These are phyloP conservation scores for Myocastor coypus DNA, from an alignment of 2,113 vertebrate species.

Conservation along the genomic window DNA sequence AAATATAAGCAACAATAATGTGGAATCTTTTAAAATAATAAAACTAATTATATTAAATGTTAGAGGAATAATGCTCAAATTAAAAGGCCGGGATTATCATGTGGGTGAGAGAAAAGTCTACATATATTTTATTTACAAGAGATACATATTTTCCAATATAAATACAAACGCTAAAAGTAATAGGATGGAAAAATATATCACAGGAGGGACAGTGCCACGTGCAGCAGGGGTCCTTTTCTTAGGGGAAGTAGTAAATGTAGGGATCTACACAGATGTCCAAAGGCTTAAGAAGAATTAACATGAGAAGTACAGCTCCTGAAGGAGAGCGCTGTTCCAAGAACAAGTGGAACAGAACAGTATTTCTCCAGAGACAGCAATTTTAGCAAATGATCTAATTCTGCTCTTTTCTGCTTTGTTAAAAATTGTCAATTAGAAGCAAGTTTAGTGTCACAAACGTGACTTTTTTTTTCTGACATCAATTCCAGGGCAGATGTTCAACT, in stretches of 20 bases:
- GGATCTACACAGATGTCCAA: background rate
- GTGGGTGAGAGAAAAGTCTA: background rate
- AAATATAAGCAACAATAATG: background rate
- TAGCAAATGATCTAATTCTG: conserved; percentile 9
- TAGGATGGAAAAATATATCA: background rate
- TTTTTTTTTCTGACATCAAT: background rate
- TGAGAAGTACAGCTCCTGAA: background rate
- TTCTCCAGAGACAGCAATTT: background rate
- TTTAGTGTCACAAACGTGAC: background rate
- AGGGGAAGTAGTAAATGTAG: background rate
- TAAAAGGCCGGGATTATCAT: conserved; percentile 43
- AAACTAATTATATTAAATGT: conserved; percentile 63
- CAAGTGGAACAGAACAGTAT: background rate
- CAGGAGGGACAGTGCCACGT: background rate
- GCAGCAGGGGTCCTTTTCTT: background rate
- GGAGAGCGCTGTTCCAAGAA: background rate
- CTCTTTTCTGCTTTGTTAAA: conserved; percentile 38
- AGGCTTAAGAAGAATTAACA: background rate
- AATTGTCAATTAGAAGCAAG: background rate
- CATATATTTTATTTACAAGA: background rate
- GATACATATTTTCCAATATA: background rate
- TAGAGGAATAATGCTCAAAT: conserved; percentile 40
- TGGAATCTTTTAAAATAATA: background rate
- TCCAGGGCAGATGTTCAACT: background rate
- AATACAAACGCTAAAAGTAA: background rate